Base-by-base conservation (phyloP, 1,140 invertebrate species). In the Ips nitidus region DNA sequence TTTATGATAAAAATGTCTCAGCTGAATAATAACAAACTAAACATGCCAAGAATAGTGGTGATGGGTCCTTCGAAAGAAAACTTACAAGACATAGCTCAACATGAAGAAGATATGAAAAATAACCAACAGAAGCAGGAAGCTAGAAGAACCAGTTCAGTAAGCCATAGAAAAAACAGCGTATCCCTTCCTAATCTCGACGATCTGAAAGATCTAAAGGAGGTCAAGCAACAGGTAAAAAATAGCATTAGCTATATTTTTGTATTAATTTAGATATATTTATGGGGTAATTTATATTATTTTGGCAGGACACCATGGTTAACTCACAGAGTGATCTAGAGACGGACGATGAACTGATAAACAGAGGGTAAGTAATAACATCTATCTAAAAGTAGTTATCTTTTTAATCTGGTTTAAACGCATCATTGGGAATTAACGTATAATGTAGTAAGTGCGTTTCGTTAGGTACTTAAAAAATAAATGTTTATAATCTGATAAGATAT, bases 171-270 rank as follows among this genome's bases (percentile, higher is more conserved):
- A 64, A 78, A 78, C 59, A 78, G 77, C 52, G 75, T 78, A 36
- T 78, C 77, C 1, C 58, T 78, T 22, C 77, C 77, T 4, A 78
- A 78, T 75, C 67, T 78, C 43, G 77, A 78, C 6, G 76, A 76
- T 62, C 59, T 78, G 4, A 60, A 76, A 47, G 43, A 73, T 5
- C 58, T 76, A 2, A 72, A 70, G 3, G 55, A 72, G 3, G 52
- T 66, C 50, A 65, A 72, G 6, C 66, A 71, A 59, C 5, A 41
- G 52, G 52, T 50, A 37, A 22, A 22, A 22, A 22, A 22, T 22
- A 22, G 22, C 22, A 22, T 22, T 22, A 22, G 22, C 22, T 22
- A 22, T 22, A 22, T 22, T 22, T 22, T 22, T 22, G 22, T 22
- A 22, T 22, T 22, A 22, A 22, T 22, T 22, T 22, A 22, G 22